Evolutionary conservation across 2,113 vertebrate species (phyloP).

Genomic region (Brachyhypopomus occidentalis): DNA sequence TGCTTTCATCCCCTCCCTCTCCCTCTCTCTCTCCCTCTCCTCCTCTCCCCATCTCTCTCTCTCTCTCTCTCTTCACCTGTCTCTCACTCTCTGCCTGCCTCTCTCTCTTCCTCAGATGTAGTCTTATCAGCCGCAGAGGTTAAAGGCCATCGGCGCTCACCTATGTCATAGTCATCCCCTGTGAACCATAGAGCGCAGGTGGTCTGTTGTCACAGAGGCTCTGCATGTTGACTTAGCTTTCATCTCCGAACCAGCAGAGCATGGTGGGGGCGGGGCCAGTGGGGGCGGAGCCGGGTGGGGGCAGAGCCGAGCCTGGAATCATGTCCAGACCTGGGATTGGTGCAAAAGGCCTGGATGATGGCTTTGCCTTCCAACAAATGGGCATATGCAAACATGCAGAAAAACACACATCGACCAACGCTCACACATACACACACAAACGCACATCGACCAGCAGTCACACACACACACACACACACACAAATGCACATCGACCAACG

Average conservation of each 20-base stretch:
- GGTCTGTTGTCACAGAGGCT: slow-evolving; percentile 25
- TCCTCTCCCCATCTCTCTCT: slow-evolving; percentile 30
- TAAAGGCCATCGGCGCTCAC: slow-evolving; percentile 34
- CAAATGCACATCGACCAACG: no score
- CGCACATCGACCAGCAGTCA: background rate
- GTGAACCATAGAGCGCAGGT: slow-evolving; percentile 33
- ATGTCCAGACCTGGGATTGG: slow-evolving; percentile 28
- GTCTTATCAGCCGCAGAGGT: slow-evolving; percentile 33
- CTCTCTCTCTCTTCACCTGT: slow-evolving; percentile 21
- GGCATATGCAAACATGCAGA: slow-evolving; percentile 17
- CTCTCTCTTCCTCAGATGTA: background rate
- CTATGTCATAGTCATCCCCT: slow-evolving; percentile 34
- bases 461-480: no score
- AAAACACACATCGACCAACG: slow-evolving; percentile 2
- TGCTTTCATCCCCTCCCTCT: slow-evolving; percentile 45
- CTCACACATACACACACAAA: background rate
- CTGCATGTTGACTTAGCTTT: slow-evolving; percentile 36
- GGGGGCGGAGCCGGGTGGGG: no score
- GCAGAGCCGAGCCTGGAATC: background rate
- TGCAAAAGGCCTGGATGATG: background rate
- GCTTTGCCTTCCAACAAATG: slow-evolving; percentile 16
- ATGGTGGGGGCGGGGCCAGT: background rate
- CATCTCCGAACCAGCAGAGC: slow-evolving; percentile 20
- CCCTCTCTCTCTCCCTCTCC: slow-evolving; percentile 1
- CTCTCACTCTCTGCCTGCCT: background rate